Evolutionary conservation across 2,113 vertebrate genomes (phyloP).

Genomic region (Sitta europaea): DNA sequence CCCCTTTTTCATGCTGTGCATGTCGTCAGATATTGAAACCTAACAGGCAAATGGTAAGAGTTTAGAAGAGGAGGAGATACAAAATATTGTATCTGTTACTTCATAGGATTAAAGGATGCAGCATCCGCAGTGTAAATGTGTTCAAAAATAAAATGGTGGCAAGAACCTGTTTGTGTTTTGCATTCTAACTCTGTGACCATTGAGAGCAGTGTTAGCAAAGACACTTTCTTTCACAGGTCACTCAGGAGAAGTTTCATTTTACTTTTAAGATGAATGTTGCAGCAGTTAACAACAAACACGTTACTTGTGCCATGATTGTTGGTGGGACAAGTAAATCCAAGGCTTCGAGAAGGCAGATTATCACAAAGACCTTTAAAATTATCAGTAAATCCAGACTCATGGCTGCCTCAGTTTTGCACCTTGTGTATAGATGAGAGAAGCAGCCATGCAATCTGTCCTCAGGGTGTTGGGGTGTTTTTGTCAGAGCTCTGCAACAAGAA

Average conservation of each 20-base stretch:
- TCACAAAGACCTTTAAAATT: neutral
- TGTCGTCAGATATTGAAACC: slow-evolving; percentile 90
- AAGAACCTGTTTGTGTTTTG: neutral
- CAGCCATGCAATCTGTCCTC: neutral
- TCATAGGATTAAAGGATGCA: slow-evolving; percentile 38
- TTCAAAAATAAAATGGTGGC: slow-evolving; percentile 69
- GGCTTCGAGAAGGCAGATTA: neutral
- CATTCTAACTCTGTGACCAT: neutral
- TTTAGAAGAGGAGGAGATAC: slow-evolving; percentile 59
- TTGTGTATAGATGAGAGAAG: neutral
- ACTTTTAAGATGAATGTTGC: neutral
- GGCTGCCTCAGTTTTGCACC: neutral
- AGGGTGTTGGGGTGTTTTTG: neutral
- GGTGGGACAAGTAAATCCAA: neutral
- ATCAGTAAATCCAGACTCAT: neutral
- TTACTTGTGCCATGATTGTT: neutral
- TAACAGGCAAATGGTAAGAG: slow-evolving; percentile 94
- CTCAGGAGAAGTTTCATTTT: neutral
- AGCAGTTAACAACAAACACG: neutral
- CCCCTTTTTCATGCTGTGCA: slow-evolving; percentile 79
- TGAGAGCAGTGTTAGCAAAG: slow-evolving; percentile 19
- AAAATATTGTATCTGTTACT: slow-evolving; percentile 46
- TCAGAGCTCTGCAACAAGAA: slow-evolving; percentile 48
- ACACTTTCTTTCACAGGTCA: slow-evolving; percentile 46
- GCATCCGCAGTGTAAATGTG: slow-evolving; percentile 5